Evolutionary conservation across 2,113 vertebrate genomes (phyloP).

Genomic region (Cottus gobio): DNA sequence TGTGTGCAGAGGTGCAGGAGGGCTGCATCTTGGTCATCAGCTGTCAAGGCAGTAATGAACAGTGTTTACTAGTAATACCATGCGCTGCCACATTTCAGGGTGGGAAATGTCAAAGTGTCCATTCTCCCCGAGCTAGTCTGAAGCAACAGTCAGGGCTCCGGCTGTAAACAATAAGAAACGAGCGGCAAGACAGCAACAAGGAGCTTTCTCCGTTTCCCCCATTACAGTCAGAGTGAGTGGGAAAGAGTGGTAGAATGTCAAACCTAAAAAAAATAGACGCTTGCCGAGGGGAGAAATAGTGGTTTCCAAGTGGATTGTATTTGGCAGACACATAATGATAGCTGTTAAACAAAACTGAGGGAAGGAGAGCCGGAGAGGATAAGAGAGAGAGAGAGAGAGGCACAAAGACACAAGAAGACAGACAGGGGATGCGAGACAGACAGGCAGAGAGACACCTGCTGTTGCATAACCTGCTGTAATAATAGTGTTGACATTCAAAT

Average conservation of each 20-base stretch:
- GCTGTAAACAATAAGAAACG: conserved; percentile 58
- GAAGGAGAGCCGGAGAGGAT: conserved; percentile 28
- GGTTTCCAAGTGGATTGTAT: conserved; percentile 68
- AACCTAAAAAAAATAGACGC: conserved; percentile 58
- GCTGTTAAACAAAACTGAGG: conserved; percentile 71
- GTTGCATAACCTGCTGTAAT: conserved; percentile 75
- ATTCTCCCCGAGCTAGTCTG: conserved; percentile 60
- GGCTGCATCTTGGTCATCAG: conserved; percentile 61
- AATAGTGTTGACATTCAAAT: conserved; percentile 78
- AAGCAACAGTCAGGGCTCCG: conserved; percentile 53
- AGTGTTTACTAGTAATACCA: conserved; percentile 70
- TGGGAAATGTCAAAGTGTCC: conserved; percentile 75
- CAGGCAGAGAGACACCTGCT: conserved; percentile 60
- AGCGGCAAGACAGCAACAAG: conserved; percentile 53
- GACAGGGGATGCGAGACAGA: conserved; percentile 21
- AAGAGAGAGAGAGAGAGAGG: background rate
- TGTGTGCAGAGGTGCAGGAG: conserved; percentile 41
- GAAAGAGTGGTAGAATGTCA: conserved; percentile 57
- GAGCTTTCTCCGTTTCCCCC: conserved; percentile 65
- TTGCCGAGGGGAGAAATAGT: conserved; percentile 54
- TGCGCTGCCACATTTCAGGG: conserved; percentile 61
- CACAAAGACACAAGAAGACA: conserved; percentile 32
- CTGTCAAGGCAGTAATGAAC: conserved; percentile 69
- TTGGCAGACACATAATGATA: conserved; percentile 70
- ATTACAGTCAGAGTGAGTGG: conserved; percentile 64